A percentile compares a stretch with the other conserved stretches of the same genome.
Conservation (phyloP, 2,797 vertebrate genomes). For the Molossus molossus region DNA sequence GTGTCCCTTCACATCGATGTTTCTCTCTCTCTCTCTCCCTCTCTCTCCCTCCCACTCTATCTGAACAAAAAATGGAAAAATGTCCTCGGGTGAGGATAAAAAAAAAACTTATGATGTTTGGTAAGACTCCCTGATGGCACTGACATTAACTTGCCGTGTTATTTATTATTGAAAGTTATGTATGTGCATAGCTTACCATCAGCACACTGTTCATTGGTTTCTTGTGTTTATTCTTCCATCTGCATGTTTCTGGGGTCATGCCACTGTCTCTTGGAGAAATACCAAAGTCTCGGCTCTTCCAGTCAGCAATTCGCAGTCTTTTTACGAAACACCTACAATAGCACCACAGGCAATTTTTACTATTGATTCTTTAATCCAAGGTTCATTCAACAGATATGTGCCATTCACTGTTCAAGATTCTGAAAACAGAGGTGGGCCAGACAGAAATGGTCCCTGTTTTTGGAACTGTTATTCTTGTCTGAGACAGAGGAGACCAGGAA, state of each 20-base stretch:
- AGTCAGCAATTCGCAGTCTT: not conserved
- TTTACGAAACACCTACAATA: not conserved
- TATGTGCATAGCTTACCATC: not conserved
- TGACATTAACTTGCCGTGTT: not conserved
- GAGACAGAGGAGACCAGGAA: not conserved
- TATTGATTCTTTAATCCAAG: not conserved
- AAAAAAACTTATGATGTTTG: not conserved
- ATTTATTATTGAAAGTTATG: not conserved
- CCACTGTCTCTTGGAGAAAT: slow-evolving; percentile 16
- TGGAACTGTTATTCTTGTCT: not conserved
- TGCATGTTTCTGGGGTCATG: not conserved
- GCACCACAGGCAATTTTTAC: not conserved
- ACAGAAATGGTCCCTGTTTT: slow-evolving; percentile 40
- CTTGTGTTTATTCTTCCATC: not conserved
- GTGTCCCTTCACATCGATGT: no score
- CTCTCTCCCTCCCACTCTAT: no score
- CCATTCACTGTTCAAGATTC: not conserved
- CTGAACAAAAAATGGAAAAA: no score
- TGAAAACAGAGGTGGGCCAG: not conserved
- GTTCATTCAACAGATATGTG: not conserved
- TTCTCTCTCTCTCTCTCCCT: no score
- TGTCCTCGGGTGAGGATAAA: no score
- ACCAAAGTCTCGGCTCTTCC: not conserved
- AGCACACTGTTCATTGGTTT: not conserved
- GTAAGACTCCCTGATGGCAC: not conserved